Percentiles rank a stretch among this genome's conserved stretches.
Evolutionary conservation across 2,113 vertebrate genomes (phyloP).

Genomic region (Craseonycteris thonglongyai): DNA sequence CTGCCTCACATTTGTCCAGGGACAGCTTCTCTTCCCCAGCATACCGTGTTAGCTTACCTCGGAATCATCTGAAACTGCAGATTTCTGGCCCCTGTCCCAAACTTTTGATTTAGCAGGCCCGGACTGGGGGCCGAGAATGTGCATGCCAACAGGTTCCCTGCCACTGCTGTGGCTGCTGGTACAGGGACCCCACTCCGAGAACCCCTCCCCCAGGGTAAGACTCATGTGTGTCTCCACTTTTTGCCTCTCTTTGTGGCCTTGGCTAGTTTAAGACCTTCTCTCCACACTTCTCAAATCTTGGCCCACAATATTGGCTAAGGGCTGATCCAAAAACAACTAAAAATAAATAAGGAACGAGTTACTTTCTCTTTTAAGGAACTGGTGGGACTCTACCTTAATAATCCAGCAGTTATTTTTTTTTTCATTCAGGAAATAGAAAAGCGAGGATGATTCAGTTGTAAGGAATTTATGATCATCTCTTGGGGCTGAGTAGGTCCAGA

Average conservation of each 20-base stretch:
- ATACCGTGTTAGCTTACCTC: background rate
- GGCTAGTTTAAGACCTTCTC: background rate
- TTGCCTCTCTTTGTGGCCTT: background rate
- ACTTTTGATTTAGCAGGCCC: background rate
- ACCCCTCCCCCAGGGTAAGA: background rate
- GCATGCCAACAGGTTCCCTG: background rate
- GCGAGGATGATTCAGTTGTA: background rate
- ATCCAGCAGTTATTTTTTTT: background rate
- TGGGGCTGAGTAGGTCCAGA: background rate
- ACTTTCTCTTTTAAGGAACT: conserved; percentile 32
- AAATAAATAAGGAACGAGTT: conserved; percentile 7
- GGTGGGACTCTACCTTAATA: background rate
- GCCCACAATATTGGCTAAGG: background rate
- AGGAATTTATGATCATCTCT: background rate
- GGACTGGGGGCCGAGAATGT: background rate
- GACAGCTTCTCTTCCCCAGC: background rate
- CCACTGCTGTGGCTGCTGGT: background rate
- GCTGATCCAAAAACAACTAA: background rate
- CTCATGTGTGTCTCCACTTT: background rate
- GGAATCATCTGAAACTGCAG: background rate
- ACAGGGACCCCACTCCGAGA: background rate
- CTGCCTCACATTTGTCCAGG: background rate
- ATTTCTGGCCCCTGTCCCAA: background rate
- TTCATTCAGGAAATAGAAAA: background rate
- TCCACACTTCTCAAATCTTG: background rate